Conservation (phyloP, 1,140 invertebrate genomes). For the Chironomus striatipennis region DNA sequence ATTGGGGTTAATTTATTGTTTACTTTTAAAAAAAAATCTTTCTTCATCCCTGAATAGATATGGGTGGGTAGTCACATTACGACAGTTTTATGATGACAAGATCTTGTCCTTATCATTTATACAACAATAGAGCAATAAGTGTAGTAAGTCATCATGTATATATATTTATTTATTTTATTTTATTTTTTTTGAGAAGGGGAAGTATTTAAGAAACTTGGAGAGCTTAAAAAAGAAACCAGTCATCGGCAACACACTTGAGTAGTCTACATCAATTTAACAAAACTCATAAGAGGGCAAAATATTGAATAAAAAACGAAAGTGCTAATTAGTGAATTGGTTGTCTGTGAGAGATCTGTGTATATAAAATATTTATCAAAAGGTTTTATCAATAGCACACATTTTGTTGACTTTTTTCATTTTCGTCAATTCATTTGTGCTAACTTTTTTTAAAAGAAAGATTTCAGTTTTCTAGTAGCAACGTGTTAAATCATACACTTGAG, state of each 20-base stretch:
- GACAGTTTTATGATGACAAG: constrained; percentile 6
- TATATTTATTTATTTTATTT: too few species aligned
- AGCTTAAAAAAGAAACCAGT: background rate
- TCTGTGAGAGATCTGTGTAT: background rate
- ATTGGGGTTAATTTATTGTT: too few species aligned
- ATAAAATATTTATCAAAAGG: background rate
- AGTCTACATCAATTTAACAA: background rate
- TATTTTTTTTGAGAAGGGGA: background rate
- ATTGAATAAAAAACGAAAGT: background rate
- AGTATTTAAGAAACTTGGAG: constrained; percentile 14
- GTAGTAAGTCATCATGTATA: constrained; percentile 16
- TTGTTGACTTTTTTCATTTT: constrained; percentile 17
- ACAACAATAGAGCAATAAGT: background rate
- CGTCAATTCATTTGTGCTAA: constrained; percentile 16
- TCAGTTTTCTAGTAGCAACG: too few species aligned
- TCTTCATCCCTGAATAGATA: too few species aligned
- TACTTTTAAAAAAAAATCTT: too few species aligned
- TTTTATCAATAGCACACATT: background rate
- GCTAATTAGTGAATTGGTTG: background rate
- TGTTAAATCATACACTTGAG: too few species aligned
- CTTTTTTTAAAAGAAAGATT: background rate
- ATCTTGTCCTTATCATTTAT: background rate
- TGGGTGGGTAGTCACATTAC: background rate
- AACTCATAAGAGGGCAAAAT: background rate
- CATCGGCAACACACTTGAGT: background rate